Conservation (phyloP, 2,888 invertebrate species). For the Buathra laborator region DNA sequence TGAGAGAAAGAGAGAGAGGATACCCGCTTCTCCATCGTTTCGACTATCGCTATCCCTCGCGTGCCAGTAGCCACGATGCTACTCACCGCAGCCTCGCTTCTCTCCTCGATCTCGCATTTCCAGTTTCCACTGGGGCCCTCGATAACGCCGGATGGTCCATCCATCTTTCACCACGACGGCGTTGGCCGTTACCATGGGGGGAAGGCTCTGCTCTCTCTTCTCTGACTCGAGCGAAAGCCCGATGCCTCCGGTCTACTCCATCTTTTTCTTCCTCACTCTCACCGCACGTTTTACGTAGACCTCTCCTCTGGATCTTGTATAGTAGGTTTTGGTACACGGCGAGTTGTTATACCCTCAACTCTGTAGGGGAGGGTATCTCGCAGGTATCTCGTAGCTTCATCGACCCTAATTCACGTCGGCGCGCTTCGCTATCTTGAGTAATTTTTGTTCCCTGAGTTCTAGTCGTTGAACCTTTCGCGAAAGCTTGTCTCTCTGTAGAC, state of each 20-base stretch:
- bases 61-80: not conserved
- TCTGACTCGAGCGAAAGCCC: not conserved
- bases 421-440: constrained; percentile 23
- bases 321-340: not conserved
- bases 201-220: not conserved
- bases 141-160: constrained; percentile 50
- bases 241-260: not conserved
- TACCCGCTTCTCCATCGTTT: constrained; percentile 10
- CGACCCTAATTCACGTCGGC: constrained; percentile 49
- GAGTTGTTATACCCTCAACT: constrained; percentile 5
- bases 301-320: not conserved
- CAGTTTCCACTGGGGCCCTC: constrained; percentile 24
- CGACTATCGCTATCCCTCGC: constrained; percentile 40
- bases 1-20: not conserved
- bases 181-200: not conserved
- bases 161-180: constrained; percentile 49
- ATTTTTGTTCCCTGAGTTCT: constrained; percentile 20
- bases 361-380: constrained; percentile 13
- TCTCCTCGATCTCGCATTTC: constrained; percentile 7
- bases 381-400: constrained; percentile 37
- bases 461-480: not conserved
- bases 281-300: not conserved
- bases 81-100: constrained; percentile 3
- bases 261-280: not conserved
- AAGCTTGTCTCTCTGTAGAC: not conserved